Conservation (phyloP, 2,113 vertebrate genomes). For the Lepidothrix coronata region DNA sequence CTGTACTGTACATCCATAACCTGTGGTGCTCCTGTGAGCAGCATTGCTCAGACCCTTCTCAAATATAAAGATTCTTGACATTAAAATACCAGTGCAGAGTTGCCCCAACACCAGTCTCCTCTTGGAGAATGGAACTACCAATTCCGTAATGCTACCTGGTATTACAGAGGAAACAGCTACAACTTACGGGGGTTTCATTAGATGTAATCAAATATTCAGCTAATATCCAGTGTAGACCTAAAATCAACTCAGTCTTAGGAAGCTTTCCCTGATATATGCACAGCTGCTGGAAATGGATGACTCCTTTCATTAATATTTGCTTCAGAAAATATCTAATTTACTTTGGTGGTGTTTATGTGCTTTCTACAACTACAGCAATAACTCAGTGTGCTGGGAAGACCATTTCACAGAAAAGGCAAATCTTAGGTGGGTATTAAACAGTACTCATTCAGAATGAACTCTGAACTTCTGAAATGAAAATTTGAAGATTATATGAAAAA, state of each 20-base stretch:
- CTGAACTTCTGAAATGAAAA: constrained; percentile 3
- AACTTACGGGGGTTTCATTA: not conserved
- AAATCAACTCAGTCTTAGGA: not conserved
- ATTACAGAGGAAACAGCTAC: not conserved
- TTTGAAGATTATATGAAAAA: not conserved
- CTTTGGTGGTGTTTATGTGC: constrained; percentile 30
- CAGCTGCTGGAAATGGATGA: constrained; percentile 13
- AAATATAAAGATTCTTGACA: constrained; percentile 7
- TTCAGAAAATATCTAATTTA: constrained; percentile 44
- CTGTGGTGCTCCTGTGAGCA: constrained; percentile 11
- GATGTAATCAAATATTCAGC: constrained; percentile 14
- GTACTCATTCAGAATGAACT: not conserved
- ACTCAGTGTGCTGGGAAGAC: not conserved
- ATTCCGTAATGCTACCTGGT: not conserved
- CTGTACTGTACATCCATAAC: not conserved
- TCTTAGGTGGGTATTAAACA: not conserved
- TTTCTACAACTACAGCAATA: constrained; percentile 10
- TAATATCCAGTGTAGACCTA: constrained; percentile 4
- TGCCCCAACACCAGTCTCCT: not conserved
- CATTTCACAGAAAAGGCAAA: not conserved
- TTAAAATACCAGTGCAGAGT: not conserved
- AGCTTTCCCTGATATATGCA: not conserved
- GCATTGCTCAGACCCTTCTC: constrained; percentile 1
- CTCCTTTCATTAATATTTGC: constrained; percentile 46
- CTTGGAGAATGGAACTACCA: not conserved